A percentile compares a stretch with the other conserved stretches of the same genome.
Conservation (phyloP, 2,113 vertebrate species). For the Percopsis transmontana region DNA sequence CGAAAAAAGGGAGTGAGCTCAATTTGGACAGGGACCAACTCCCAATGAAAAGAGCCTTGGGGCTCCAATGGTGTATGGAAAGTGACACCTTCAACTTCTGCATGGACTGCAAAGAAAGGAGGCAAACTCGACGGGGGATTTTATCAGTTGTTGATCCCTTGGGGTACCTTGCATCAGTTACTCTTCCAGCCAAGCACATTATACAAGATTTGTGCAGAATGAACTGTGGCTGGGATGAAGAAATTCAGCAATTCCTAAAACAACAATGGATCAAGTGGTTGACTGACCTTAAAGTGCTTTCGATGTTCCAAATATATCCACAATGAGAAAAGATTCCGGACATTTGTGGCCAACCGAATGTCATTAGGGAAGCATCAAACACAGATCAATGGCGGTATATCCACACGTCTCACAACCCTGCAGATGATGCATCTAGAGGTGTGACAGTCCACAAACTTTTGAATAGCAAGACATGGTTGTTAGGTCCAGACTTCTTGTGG, state of each 20-base stretch:
- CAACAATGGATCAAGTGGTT: slow-evolving; percentile 17
- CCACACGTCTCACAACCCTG: slow-evolving; percentile 1
- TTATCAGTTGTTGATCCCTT: not conserved
- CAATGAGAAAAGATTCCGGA: slow-evolving; percentile 17
- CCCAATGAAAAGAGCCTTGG: not conserved
- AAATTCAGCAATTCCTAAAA: not conserved
- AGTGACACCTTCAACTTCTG: not conserved
- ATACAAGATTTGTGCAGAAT: slow-evolving; percentile 12
- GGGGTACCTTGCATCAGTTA: not conserved
- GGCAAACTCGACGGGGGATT: not conserved
- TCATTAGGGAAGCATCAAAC: slow-evolving; percentile 2
- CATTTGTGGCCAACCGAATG: slow-evolving; percentile 20
- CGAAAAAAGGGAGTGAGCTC: slow-evolving; percentile 3
- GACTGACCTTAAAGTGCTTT: not conserved
- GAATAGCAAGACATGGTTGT: slow-evolving; percentile 12
- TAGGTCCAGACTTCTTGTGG: slow-evolving; percentile 17
- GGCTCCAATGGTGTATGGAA: slow-evolving; percentile 1
- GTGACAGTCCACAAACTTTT: not conserved
- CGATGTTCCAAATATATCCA: slow-evolving; percentile 14
- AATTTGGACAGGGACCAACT: not conserved
- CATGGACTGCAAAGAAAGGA: not conserved
- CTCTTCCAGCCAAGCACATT: slow-evolving; percentile 5
- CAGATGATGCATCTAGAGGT: slow-evolving; percentile 15
- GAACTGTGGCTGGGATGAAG: slow-evolving; percentile 9
- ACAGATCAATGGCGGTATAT: slow-evolving; percentile 10